phyloP scores from a whole-genome alignment of 2,888 invertebrate species.

The Urechis unicinctus region DNA sequence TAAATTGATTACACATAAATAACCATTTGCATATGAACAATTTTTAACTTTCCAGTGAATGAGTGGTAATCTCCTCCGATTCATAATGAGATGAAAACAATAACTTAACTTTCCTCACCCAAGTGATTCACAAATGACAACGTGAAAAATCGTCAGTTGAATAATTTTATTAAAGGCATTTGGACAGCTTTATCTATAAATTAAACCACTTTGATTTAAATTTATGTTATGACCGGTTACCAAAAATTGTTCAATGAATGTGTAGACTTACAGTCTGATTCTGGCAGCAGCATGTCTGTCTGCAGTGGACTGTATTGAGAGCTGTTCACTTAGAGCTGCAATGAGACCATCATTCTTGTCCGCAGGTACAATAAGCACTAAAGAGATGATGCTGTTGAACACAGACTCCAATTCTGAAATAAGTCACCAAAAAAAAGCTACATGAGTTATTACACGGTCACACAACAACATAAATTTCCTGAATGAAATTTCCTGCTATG shows the following conservation, averaged over 20 bases:
- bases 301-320: slow-evolving; percentile 62
- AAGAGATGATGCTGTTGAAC: slow-evolving; percentile 91
- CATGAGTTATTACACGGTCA: not conserved
- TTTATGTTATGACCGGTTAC: not conserved
- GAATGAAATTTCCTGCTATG: not conserved
- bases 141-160: too few relatives aligned
- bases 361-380: slow-evolving; percentile 79
- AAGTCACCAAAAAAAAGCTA: too few relatives aligned
- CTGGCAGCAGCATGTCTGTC: slow-evolving; percentile 56
- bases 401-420: slow-evolving; percentile 77
- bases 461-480: not conserved
- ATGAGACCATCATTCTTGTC: slow-evolving; percentile 84
- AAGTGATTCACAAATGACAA: too few relatives aligned
- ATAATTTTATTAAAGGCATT: too few relatives aligned
- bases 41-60: too few relatives aligned
- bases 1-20: not conserved
- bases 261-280: slow-evolving; percentile 69
- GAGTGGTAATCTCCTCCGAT: too few relatives aligned
- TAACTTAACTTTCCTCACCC: too few relatives aligned
- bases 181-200: too few relatives aligned
- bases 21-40: too few relatives aligned
- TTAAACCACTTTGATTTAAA: not conserved
- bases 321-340: slow-evolving; percentile 83
- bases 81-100: too few relatives aligned
- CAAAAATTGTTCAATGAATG: not conserved